These are phyloP conservation scores for Hyles lineata DNA, from an alignment of 2,888 invertebrate genomes.

Conservation along the genomic window DNA sequence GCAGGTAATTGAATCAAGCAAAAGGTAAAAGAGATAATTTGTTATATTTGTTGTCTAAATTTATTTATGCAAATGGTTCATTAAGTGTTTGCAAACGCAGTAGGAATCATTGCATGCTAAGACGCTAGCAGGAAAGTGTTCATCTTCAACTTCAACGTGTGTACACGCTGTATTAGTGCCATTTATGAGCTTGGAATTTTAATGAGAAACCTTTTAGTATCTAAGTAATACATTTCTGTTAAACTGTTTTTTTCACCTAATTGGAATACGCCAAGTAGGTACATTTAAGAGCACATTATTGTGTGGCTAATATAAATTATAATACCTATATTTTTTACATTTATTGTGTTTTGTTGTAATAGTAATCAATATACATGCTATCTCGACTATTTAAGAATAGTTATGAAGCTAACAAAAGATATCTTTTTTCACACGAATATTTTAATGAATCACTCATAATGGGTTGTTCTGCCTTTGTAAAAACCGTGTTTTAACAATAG, in stretches of 20 bases:
- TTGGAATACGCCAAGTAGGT: neutral
- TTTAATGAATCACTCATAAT: neutral
- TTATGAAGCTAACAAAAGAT: too few relatives aligned
- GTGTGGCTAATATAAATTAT: too few relatives aligned
- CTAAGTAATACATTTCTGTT: conserved; percentile 21
- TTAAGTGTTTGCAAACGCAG: conserved; percentile 14
- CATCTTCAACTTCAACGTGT: conserved; percentile 18
- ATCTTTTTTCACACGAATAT: neutral
- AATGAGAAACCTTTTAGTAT: conserved; percentile 34
- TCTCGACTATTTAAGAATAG: too few relatives aligned
- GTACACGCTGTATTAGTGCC: conserved; percentile 28
- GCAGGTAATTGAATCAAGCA: neutral
- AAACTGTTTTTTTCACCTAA: conserved; percentile 7
- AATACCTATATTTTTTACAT: too few relatives aligned
- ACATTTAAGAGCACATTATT: too few relatives aligned
- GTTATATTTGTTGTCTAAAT: conserved; percentile 14
- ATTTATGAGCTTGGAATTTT: conserved; percentile 36
- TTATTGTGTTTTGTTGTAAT: too few relatives aligned
- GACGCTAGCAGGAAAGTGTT: conserved; percentile 12
- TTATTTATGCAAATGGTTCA: conserved; percentile 19
- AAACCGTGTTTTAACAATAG: neutral
- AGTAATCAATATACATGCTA: too few relatives aligned
- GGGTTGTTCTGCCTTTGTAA: neutral
- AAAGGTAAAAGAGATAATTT: neutral
- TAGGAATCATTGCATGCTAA: conserved; percentile 23